These are phyloP conservation scores for Phyllostomus discolor DNA, from an alignment of 2,113 vertebrate species.

Conservation along the genomic window DNA sequence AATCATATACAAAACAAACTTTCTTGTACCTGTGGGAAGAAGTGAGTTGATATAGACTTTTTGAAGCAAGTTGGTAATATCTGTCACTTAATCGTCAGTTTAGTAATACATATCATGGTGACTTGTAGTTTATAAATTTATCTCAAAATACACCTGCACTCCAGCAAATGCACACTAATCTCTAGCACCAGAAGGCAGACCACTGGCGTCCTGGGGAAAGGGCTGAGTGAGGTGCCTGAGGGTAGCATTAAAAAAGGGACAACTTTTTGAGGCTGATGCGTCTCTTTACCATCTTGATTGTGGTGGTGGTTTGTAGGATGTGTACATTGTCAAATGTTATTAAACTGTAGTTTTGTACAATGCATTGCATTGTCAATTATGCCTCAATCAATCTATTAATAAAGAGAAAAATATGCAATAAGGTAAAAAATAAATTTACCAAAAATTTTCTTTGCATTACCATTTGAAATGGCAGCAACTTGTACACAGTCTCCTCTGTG, in stretches of 20 bases:
- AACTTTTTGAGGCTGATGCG: not conserved
- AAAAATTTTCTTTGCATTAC: not conserved
- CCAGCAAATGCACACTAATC: not conserved
- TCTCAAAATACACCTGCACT: not conserved
- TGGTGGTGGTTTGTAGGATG: not conserved
- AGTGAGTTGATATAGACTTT: not conserved
- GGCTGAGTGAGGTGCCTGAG: fast-evolving
- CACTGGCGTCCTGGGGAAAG: not conserved
- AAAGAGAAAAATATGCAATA: not conserved
- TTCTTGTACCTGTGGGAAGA: not conserved
- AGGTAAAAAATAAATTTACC: not conserved
- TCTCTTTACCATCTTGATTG: not conserved
- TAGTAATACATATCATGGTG: not conserved
- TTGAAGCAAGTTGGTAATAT: not conserved
- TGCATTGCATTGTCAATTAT: not conserved
- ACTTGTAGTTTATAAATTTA: not conserved
- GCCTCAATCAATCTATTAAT: not conserved
- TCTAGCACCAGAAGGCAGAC: not conserved
- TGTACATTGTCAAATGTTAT: not conserved
- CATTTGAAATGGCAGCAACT: not conserved
- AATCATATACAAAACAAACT: not conserved
- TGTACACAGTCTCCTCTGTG: not conserved
- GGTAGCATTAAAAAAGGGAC: not conserved
- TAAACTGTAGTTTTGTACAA: not conserved
- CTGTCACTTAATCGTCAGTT: not conserved